Percentiles rank a stretch among this genome's conserved stretches.
These are phyloP conservation scores for Cataglyphis hispanica DNA, from an alignment of 1,140 invertebrate genomes.

Conservation along the genomic window DNA sequence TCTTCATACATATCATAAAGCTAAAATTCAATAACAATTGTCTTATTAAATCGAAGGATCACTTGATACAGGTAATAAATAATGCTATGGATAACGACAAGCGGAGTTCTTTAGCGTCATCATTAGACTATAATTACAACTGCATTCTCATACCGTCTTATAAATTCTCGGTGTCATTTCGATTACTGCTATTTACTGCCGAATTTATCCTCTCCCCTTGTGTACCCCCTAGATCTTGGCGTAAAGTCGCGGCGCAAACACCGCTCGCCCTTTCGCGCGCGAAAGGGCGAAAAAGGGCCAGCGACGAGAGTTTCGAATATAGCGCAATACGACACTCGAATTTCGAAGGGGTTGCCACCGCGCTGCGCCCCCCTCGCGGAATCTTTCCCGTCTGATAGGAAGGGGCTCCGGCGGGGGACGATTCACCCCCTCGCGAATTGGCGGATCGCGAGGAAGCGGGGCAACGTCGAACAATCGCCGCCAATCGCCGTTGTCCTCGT, in stretches of 20 bases:
- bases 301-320: background rate
- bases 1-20: background rate
- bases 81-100: background rate
- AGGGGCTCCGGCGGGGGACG: slow-evolving; percentile 12
- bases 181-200: slow-evolving; percentile 47
- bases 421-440: slow-evolving; percentile 60
- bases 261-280: slow-evolving; percentile 24
- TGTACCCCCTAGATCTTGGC: background rate
- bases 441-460: slow-evolving; percentile 33
- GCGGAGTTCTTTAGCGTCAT: background rate
- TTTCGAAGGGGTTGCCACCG: slow-evolving; percentile 50
- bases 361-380: slow-evolving; percentile 4
- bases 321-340: slow-evolving; percentile 51
- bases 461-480: slow-evolving; percentile 35
- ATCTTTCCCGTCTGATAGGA: slow-evolving; percentile 23
- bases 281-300: slow-evolving; percentile 47
- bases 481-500: slow-evolving; percentile 65
- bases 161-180: slow-evolving; percentile 46
- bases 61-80: background rate
- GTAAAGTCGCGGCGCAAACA: slow-evolving; percentile 48
- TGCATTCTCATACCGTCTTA: slow-evolving; percentile 7
- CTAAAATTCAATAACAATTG: background rate
- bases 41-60: background rate
- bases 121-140: slow-evolving; percentile 50
- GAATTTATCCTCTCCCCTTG: background rate